phyloP scores from a whole-genome alignment of 2,113 vertebrate genomes.

The Sinocyclocheilus grahami region DNA sequence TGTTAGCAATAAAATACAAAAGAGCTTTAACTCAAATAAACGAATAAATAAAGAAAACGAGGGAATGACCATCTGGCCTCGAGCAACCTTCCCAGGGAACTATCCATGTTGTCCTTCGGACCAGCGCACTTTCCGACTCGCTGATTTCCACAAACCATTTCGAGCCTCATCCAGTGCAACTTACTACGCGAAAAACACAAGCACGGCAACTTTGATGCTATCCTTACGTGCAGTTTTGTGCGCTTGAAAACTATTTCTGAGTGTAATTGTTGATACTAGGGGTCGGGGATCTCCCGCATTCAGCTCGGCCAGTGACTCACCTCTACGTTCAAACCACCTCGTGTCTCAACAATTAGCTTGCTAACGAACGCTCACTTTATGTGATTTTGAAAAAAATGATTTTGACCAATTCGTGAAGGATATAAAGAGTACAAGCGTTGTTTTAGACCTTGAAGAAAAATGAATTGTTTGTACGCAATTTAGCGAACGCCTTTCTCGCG shows the following conservation, averaged over 20 bases:
- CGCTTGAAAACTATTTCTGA: slow-evolving; percentile 32
- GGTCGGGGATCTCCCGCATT: slow-evolving; percentile 71
- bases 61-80: slow-evolving; percentile 84
- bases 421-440: not conserved
- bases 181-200: not conserved
- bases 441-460: not conserved
- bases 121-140: slow-evolving; percentile 30
- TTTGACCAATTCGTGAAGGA: not conserved
- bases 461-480: not conserved
- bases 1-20: not conserved
- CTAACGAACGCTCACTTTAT: slow-evolving; percentile 62
- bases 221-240: not conserved
- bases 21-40: not conserved
- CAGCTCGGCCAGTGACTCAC: slow-evolving; percentile 75
- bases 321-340: slow-evolving; percentile 78
- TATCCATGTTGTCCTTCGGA: slow-evolving; percentile 52
- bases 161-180: not conserved
- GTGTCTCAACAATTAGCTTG: slow-evolving; percentile 77
- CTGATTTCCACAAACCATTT: not conserved
- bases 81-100: slow-evolving; percentile 66
- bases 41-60: slow-evolving; percentile 58
- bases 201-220: not conserved
- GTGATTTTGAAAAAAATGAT: not conserved
- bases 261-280: slow-evolving; percentile 10
- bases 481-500: not conserved